Percentiles rank a stretch among this genome's conserved stretches.
These are phyloP conservation scores for Melanerpes formicivorus DNA, from an alignment of 2,113 vertebrate species.

Conservation along the genomic window DNA sequence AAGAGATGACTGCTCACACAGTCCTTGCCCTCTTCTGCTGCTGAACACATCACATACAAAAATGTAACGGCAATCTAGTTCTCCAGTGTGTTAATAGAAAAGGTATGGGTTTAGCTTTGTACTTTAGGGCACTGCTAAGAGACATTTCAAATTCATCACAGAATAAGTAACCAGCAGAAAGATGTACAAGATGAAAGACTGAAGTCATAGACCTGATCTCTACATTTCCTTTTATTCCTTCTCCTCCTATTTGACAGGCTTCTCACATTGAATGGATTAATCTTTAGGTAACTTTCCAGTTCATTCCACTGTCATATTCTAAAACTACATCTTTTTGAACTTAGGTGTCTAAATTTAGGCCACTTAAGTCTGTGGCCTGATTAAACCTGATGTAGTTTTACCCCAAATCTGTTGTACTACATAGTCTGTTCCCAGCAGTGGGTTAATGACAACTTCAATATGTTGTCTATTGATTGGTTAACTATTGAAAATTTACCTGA, in stretches of 20 bases:
- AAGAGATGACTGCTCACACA: neutral
- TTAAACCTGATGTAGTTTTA: neutral
- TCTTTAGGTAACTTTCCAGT: neutral
- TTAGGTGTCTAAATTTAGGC: neutral
- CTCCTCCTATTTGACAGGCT: neutral
- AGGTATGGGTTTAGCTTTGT: neutral
- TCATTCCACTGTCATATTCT: neutral
- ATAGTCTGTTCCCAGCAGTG: neutral
- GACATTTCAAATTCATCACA: neutral
- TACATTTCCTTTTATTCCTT: neutral
- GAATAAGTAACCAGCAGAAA: neutral
- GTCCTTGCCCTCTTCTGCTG: neutral
- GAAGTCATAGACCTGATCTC: neutral
- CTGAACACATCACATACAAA: neutral
- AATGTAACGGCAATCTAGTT: neutral
- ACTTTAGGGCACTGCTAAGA: neutral
- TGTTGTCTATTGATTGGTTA: neutral
- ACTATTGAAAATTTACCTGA: neutral
- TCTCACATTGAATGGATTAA: neutral
- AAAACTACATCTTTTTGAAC: slow-evolving; percentile 2
- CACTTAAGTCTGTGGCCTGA: neutral
- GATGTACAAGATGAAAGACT: neutral
- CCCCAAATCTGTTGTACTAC: neutral
- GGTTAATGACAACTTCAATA: neutral
- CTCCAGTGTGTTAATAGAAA: neutral